Conservation (phyloP, 1,140 invertebrate genomes). For the Orius insidiosus region DNA sequence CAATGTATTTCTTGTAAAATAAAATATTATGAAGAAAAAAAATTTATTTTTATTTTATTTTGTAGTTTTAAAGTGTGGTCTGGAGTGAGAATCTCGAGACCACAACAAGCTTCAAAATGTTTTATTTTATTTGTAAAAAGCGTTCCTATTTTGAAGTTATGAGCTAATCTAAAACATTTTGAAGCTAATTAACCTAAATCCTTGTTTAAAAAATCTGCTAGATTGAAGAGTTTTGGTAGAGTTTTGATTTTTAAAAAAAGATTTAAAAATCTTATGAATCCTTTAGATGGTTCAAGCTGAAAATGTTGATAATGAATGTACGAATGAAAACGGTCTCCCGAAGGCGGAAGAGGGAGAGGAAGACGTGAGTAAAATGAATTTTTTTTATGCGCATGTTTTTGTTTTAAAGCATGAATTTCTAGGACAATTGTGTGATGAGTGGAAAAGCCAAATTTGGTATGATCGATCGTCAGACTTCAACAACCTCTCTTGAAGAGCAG, state of each 20-base stretch:
- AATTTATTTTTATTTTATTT: not conserved
- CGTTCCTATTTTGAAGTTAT: conserved; percentile 17
- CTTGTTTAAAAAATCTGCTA: too few relatives aligned
- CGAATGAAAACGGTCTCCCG: not conserved
- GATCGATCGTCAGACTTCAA: conserved; percentile 15
- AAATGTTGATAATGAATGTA: not conserved
- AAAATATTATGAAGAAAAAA: conserved; percentile 5
- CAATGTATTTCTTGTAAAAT: conserved; percentile 5
- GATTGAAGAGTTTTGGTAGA: too few relatives aligned
- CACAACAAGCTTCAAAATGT: conserved; percentile 16
- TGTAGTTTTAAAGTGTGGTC: not conserved
- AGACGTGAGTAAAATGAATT: not conserved
- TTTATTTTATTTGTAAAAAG: conserved; percentile 11
- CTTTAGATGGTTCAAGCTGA: conserved; percentile 4
- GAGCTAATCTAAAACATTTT: conserved; percentile 14
- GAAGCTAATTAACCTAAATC: conserved; percentile 12
- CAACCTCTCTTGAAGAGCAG: conserved; percentile 12
- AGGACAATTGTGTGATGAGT: too few relatives aligned
- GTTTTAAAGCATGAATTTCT: too few relatives aligned
- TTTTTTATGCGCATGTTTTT: too few relatives aligned
- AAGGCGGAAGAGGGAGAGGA: too few relatives aligned
- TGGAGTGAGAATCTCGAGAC: not conserved
- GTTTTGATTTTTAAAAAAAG: too few relatives aligned
- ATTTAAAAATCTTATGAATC: not conserved
- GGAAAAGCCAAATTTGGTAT: not conserved